Conservation (phyloP, 2,888 invertebrate genomes). For the Carterocephalus palaemon region DNA sequence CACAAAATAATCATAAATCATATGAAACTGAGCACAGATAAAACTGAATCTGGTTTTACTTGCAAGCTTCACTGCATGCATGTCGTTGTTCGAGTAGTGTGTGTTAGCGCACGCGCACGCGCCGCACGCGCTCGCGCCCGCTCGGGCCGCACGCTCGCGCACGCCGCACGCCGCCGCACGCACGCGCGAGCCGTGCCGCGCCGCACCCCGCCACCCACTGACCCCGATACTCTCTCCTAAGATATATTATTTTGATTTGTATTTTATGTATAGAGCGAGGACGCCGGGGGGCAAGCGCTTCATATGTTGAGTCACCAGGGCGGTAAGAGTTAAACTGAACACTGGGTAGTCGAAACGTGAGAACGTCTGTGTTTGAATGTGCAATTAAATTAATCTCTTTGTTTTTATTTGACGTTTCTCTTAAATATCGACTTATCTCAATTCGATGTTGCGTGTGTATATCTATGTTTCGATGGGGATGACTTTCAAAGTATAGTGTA, state of each 20-base stretch:
- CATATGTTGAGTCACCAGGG: slow-evolving; percentile 95
- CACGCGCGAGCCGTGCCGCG: slow-evolving; percentile 36
- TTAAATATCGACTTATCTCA: slow-evolving; percentile 77
- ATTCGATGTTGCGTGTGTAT: slow-evolving; percentile 77
- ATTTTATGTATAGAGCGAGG: slow-evolving; percentile 91
- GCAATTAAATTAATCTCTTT: slow-evolving; percentile 74
- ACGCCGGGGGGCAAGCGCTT: slow-evolving; percentile 93
- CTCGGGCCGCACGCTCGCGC: slow-evolving; percentile 31
- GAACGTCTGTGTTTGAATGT: slow-evolving; percentile 79
- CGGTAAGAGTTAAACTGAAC: slow-evolving; percentile 86
- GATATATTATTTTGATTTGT: slow-evolving; percentile 79
- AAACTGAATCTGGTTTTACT: slow-evolving; percentile 77
- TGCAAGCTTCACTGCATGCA: slow-evolving; percentile 78
- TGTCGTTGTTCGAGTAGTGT: slow-evolving; percentile 75
- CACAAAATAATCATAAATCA: slow-evolving; percentile 76
- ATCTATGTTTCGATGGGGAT: slow-evolving; percentile 79
- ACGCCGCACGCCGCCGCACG: slow-evolving; percentile 32
- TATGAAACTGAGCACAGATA: slow-evolving; percentile 78
- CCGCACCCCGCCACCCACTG: slow-evolving; percentile 62
- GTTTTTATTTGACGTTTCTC: slow-evolving; percentile 79
- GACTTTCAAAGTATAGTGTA: slow-evolving; percentile 73
- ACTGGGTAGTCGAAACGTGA: slow-evolving; percentile 77
- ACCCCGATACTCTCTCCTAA: slow-evolving; percentile 75
- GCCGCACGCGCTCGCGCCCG: slow-evolving; percentile 28
- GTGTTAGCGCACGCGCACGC: slow-evolving; percentile 46